Percentiles rank a stretch among this genome's conserved stretches.
Conservation (phyloP, 2,113 vertebrate species). For the Platysternon megacephalum region DNA sequence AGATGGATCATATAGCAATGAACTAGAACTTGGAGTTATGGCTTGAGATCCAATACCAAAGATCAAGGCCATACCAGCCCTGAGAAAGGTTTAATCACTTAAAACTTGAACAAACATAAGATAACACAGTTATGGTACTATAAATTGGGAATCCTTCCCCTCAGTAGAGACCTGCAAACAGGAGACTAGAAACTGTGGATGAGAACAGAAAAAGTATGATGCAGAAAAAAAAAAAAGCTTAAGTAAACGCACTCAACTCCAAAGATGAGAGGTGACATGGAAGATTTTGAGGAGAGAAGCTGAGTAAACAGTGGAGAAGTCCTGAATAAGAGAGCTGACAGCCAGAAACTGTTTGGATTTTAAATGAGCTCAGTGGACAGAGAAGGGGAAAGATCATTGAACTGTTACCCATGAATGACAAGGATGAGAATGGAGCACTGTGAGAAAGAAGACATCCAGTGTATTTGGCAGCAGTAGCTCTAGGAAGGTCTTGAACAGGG, state of each 20-base stretch:
- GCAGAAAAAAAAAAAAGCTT: not conserved
- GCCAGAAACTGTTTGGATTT: conserved; percentile 73
- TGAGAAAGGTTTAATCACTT: not conserved
- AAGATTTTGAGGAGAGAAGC: conserved; percentile 49
- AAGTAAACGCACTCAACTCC: conserved; percentile 36
- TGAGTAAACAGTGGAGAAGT: conserved; percentile 64
- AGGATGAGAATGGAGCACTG: conserved; percentile 45
- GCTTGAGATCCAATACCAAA: not conserved
- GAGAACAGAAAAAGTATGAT: conserved; percentile 23
- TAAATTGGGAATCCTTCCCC: not conserved
- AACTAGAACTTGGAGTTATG: not conserved
- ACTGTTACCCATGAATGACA: conserved; percentile 77
- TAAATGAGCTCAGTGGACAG: conserved; percentile 76
- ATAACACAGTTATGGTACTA: not conserved
- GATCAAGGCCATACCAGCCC: not conserved
- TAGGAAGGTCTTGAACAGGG: conserved; percentile 9
- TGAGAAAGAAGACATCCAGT: conserved; percentile 41
- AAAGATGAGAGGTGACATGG: conserved; percentile 66
- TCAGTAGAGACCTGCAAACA: not conserved
- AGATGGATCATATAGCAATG: not conserved
- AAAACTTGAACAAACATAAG: not conserved
- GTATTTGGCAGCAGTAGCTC: conserved; percentile 52
- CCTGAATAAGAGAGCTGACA: conserved; percentile 73
- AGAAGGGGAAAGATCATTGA: conserved; percentile 79
- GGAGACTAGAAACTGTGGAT: not conserved